phyloP scores from a whole-genome alignment of 2,888 invertebrate genomes.

The Ennomos erosarius region DNA sequence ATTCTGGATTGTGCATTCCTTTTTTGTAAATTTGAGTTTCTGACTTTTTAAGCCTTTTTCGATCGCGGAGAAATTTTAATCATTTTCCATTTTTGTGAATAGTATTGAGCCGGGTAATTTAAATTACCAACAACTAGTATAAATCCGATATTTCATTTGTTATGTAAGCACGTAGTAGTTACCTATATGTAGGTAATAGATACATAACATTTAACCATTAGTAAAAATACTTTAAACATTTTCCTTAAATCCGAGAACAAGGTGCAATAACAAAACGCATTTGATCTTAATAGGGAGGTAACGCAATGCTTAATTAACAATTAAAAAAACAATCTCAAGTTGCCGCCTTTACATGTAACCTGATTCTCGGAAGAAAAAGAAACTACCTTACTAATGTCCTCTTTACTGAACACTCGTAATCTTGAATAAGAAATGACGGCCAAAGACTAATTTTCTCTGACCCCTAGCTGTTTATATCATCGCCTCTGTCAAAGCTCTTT shows the following conservation, averaged over 20 bases:
- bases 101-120: no score
- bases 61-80: no score
- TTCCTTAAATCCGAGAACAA: constrained; percentile 43
- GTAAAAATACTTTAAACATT: constrained; percentile 40
- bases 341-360: constrained; percentile 63
- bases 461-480: constrained; percentile 27
- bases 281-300: constrained; percentile 52
- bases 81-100: no score
- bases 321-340: constrained; percentile 51
- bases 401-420: constrained; percentile 56
- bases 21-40: constrained; percentile 4
- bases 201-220: constrained; percentile 14
- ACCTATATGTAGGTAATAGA: background rate
- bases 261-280: constrained; percentile 57
- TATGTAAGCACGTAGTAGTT: no score
- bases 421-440: constrained; percentile 63
- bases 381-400: constrained; percentile 72
- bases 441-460: constrained; percentile 53
- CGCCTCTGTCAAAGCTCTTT: constrained; percentile 30
- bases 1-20: background rate
- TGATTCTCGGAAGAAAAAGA: constrained; percentile 58
- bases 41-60: no score
- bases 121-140: no score
- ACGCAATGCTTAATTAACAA: constrained; percentile 65
- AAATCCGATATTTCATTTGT: no score